These are phyloP conservation scores for Schizaphis graminum DNA, from an alignment of 2,888 invertebrate genomes.

Conservation along the genomic window DNA sequence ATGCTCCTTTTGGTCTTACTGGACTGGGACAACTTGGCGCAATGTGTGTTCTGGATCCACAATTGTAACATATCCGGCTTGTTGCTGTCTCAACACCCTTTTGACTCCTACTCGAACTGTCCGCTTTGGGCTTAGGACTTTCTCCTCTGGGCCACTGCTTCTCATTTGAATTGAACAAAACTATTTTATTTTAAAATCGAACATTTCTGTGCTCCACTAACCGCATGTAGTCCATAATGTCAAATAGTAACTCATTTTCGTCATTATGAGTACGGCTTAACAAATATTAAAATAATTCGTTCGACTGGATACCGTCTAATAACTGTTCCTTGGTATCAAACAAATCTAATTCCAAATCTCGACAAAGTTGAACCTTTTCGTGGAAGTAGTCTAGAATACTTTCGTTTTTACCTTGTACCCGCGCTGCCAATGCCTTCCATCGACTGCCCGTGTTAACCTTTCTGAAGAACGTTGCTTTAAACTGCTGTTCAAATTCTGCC, in stretches of 20 bases:
- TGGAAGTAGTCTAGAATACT: background rate
- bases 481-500: too few species aligned
- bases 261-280: background rate
- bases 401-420: too few species aligned
- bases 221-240: background rate
- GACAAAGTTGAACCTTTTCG: background rate
- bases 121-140: too few species aligned
- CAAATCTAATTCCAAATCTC: background rate
- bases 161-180: background rate
- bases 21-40: background rate
- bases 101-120: too few species aligned
- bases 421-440: too few species aligned
- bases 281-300: constrained; percentile 13
- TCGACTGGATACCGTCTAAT: background rate
- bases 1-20: background rate
- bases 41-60: background rate
- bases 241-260: background rate
- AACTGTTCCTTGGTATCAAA: background rate
- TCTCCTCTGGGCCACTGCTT: too few species aligned
- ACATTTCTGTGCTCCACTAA: background rate
- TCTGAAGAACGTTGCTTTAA: background rate
- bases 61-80: background rate
- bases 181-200: background rate
- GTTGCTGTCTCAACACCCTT: background rate
- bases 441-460: background rate